These are phyloP conservation scores for Dallia pectoralis DNA, from an alignment of 2,797 vertebrate genomes.

Conservation along the genomic window DNA sequence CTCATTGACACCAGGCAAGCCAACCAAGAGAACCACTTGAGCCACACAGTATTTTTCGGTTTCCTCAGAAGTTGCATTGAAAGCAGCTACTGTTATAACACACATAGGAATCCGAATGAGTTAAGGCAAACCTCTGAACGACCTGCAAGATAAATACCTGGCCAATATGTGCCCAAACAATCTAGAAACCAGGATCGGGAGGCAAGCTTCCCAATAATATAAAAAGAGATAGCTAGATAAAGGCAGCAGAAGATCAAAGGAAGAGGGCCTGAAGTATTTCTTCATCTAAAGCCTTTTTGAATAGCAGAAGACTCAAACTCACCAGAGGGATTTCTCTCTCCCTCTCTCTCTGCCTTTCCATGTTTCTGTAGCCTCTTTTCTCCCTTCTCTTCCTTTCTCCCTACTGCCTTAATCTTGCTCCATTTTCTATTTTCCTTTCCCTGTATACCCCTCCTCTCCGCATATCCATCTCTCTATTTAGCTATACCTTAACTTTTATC, in stretches of 20 bases:
- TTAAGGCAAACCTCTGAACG: slow-evolving; percentile 4
- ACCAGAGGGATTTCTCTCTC: slow-evolving; percentile 2
- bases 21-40: not conserved
- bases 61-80: slow-evolving; percentile 3
- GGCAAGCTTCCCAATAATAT: slow-evolving; percentile 14
- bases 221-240: not conserved
- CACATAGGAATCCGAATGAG: not conserved
- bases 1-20: not conserved
- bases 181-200: slow-evolving; percentile 2
- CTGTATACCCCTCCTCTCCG: slow-evolving; percentile 4
- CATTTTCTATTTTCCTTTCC: not conserved
- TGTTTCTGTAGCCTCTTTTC: not conserved
- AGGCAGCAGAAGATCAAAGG: slow-evolving; percentile 13
- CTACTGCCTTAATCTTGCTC: not conserved
- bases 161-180: slow-evolving; percentile 24
- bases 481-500: slow-evolving; percentile 2
- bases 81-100: not conserved
- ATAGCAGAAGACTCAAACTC: slow-evolving; percentile 11
- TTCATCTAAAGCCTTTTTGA: slow-evolving; percentile 24
- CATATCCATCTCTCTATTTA: not conserved
- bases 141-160: slow-evolving; percentile 25
- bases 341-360: slow-evolving; percentile 1
- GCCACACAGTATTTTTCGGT: not conserved
- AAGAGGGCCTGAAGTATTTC: slow-evolving; percentile 6
- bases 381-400: not conserved